These are phyloP conservation scores for Macrocentrus cingulum DNA, from an alignment of 1,140 invertebrate species.

Conservation along the genomic window DNA sequence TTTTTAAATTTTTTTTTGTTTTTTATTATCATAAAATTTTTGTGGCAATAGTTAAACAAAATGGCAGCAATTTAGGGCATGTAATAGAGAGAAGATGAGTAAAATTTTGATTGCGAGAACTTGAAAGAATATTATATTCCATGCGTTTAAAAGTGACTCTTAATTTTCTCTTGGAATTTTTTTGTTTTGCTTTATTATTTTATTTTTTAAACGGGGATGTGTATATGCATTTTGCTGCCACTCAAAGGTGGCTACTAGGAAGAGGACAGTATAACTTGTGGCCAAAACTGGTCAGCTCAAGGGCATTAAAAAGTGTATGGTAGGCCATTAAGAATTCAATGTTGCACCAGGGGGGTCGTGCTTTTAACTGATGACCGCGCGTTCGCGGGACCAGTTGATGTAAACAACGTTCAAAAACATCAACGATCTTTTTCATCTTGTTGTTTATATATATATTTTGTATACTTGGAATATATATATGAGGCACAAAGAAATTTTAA, in stretches of 20 bases:
- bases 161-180: constrained; percentile 18
- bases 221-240: background rate
- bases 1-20: too few species aligned
- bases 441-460: constrained; percentile 6
- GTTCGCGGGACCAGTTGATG: background rate
- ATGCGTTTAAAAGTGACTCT: constrained; percentile 3
- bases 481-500: background rate
- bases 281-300: constrained; percentile 38
- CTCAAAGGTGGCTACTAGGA: constrained; percentile 42
- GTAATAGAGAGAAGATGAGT: constrained; percentile 10
- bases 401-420: constrained; percentile 8
- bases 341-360: constrained; percentile 14
- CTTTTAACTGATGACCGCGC: constrained; percentile 12
- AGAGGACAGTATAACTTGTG: constrained; percentile 44
- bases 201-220: constrained; percentile 1
- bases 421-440: background rate
- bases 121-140: constrained; percentile 30
- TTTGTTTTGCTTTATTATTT: background rate
- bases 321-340: constrained; percentile 45
- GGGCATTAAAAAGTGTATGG: constrained; percentile 35
- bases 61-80: constrained; percentile 26
- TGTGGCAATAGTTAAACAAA: constrained; percentile 27
- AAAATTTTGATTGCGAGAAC: constrained; percentile 45
- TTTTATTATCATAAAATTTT: too few species aligned
- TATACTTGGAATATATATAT: background rate